phyloP scores from a whole-genome alignment of 2,888 invertebrate genomes.

The Ariolimax columbianus region DNA sequence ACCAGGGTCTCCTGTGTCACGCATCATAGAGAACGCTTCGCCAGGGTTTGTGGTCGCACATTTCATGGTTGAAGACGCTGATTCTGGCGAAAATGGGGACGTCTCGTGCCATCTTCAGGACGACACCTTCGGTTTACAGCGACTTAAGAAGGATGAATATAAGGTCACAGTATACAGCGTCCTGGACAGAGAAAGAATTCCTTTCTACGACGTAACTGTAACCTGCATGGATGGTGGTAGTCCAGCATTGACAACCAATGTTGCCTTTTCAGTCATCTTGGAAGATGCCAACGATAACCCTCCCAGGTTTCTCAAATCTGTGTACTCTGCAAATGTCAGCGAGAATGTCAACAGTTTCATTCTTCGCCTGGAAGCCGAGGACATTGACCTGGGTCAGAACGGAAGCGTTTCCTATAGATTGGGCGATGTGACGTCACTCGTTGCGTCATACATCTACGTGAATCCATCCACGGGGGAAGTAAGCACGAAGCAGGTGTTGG shows the following conservation, averaged over 20 bases:
- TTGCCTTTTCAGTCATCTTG: slow-evolving; percentile 66
- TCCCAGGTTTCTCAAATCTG: slow-evolving; percentile 64
- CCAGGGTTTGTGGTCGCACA: slow-evolving; percentile 72
- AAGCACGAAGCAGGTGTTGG: slow-evolving; percentile 61
- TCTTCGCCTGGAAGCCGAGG: slow-evolving; percentile 68
- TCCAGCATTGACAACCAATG: slow-evolving; percentile 62
- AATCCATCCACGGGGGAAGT: slow-evolving; percentile 62
- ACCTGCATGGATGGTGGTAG: slow-evolving; percentile 70
- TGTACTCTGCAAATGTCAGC: slow-evolving; percentile 63
- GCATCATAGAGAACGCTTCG: slow-evolving; percentile 66
- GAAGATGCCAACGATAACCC: slow-evolving; percentile 74
- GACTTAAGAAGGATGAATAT: slow-evolving; percentile 64
- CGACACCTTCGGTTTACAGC: slow-evolving; percentile 64
- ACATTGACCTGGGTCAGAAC: slow-evolving; percentile 68
- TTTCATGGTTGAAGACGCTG: slow-evolving; percentile 72
- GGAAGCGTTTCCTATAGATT: slow-evolving; percentile 64
- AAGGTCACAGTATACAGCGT: slow-evolving; percentile 59
- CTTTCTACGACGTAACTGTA: slow-evolving; percentile 63
- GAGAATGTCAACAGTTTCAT: slow-evolving; percentile 68
- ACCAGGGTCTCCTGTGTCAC: slow-evolving; percentile 41
- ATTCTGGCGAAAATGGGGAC: slow-evolving; percentile 70
- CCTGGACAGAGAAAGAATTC: slow-evolving; percentile 69
- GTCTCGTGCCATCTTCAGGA: slow-evolving; percentile 64
- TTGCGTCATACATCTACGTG: slow-evolving; percentile 44
- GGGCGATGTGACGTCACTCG: slow-evolving; percentile 51